Evolutionary conservation across 2,797 vertebrate genomes (phyloP), one percentile per base, ranked within the genome.

Genomic region (Cynodonichthys magdalenae): DNA sequence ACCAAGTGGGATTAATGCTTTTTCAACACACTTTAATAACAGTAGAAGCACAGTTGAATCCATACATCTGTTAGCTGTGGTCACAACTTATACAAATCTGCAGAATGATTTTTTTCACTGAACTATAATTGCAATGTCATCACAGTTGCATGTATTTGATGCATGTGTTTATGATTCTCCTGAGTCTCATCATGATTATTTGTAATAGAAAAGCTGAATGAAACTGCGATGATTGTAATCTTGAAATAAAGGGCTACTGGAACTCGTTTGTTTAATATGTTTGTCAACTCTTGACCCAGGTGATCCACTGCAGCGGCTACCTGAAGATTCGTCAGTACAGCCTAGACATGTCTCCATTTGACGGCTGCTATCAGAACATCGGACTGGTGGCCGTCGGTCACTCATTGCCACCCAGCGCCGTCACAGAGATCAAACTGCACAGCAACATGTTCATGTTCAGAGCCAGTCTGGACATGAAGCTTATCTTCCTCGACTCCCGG

Each of bases 361-460:
- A 99, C 14, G 95, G 96, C 79, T 99, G 97, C 87, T 99, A 97
- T 84, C 97, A 99, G 93, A 99, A 99, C 6, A 96, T 99, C 73
- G 97, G 97, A 29, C 86, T 99, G 79, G 97, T 99, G 54, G 97
- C 97, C 0, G 97, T 99, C 71, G 97, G 97, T 51, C 97, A 99
- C 89, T 99, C 97, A 0, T 88, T 99, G 59, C 97, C 97, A 0
- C 97, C 97, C 63, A 98, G 97, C 24, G 97, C 97, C 0, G 96
- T 99, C 63, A 99, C 97, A 0, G 97, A 99, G 82, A 99, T 99
- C 90, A 99, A 99, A 75, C 94, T 99, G 20, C 96, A 99, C 90
- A 98, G 97, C 84, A 99, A 99, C 87, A 99, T 99, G 97, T 99
- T 99, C 74, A 99, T 99, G 97, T 99, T 99, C 86, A 93, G 97